Evolutionary conservation across 2,888 invertebrate species (phyloP).

Genomic region (Drosophila flavopinicola): DNA sequence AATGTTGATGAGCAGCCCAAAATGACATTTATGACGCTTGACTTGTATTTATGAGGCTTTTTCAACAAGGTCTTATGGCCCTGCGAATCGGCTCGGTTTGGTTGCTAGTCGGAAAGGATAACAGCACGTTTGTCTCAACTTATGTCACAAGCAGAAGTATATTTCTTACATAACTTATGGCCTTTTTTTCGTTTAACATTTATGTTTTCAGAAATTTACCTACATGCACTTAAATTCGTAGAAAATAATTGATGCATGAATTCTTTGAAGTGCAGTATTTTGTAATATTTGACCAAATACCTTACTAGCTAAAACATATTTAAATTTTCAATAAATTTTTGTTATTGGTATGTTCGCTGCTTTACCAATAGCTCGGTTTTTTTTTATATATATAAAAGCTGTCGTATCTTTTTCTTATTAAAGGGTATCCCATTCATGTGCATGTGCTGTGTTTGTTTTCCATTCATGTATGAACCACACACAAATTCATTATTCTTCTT

Average conservation of each 20-base stretch:
- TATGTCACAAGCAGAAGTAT: not conserved
- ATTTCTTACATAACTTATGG: not conserved
- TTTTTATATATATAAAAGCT: too few species aligned
- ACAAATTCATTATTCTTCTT: slow-evolving; percentile 24
- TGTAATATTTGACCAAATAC: not conserved
- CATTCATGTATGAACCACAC: slow-evolving; percentile 7
- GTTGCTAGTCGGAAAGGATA: not conserved
- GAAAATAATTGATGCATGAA: too few species aligned
- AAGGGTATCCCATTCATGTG: slow-evolving; percentile 9
- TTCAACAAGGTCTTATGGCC: slow-evolving; percentile 34
- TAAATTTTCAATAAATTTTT: too few species aligned
- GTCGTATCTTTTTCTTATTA: not conserved
- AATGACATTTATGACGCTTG: slow-evolving; percentile 63
- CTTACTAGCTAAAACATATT: too few species aligned
- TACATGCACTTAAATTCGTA: too few species aligned
- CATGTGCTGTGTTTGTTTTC: not conserved
- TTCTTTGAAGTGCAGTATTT: not conserved
- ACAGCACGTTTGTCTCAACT: not conserved
- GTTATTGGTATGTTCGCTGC: too few species aligned
- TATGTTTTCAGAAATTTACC: too few species aligned
- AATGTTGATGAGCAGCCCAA: slow-evolving; percentile 29
- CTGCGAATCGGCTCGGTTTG: slow-evolving; percentile 5
- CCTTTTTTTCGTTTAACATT: not conserved
- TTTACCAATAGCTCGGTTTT: too few species aligned
- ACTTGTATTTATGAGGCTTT: slow-evolving; percentile 64